phyloP scores from a whole-genome alignment of 1,140 invertebrate species.

The Plutomurus gul region DNA sequence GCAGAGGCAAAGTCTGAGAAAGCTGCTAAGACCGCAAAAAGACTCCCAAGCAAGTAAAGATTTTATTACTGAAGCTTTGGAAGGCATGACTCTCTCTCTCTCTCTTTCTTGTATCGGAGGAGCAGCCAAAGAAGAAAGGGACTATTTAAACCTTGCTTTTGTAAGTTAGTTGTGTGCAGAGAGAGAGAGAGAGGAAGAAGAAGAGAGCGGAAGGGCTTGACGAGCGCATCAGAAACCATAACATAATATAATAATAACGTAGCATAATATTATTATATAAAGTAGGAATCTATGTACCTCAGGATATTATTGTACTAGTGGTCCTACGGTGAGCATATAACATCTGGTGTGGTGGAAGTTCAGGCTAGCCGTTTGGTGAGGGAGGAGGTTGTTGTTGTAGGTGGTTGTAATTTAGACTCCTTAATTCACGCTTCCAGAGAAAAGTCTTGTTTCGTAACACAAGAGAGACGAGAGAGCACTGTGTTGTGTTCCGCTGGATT shows the following conservation, averaged over 20 bases:
- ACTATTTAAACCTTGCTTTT: too few relatives aligned
- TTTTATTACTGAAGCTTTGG: slow-evolving; percentile 18
- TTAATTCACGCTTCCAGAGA: background rate
- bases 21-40: slow-evolving; percentile 10
- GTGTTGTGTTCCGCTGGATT: slow-evolving; percentile 1
- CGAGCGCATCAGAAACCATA: background rate
- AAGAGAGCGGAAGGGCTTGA: slow-evolving; percentile 6
- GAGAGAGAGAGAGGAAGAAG: too few relatives aligned
- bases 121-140: too few relatives aligned
- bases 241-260: background rate
- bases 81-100: background rate
- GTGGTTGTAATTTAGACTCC: background rate
- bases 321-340: too few relatives aligned
- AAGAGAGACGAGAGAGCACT: background rate
- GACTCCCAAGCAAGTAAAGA: background rate
- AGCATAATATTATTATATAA: background rate
- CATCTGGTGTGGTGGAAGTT: background rate
- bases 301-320: too few relatives aligned
- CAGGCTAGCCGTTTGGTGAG: background rate
- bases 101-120: background rate
- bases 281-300: background rate
- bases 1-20: background rate
- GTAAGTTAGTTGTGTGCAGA: too few relatives aligned
- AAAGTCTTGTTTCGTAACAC: background rate
- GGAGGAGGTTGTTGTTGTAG: background rate